phyloP scores from a whole-genome alignment of 2,113 vertebrate genomes.

The Catharus fuscescens region DNA sequence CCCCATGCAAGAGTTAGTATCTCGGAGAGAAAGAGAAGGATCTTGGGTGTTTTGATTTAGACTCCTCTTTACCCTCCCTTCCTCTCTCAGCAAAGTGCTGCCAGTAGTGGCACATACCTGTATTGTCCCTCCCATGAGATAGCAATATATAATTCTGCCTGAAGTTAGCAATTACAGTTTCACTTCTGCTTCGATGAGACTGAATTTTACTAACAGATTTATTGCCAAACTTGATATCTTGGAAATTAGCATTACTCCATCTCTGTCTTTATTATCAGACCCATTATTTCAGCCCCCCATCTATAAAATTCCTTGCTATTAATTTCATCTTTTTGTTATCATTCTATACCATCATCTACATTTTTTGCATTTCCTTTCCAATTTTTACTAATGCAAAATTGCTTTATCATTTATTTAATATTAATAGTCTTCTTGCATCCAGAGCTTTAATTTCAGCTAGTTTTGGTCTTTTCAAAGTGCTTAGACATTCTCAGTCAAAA shows the following conservation, averaged over 20 bases:
- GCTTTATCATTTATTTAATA: neutral
- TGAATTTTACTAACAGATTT: neutral
- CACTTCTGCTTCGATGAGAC: neutral
- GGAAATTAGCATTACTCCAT: neutral
- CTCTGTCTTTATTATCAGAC: neutral
- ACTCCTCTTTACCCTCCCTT: neutral
- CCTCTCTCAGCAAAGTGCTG: neutral
- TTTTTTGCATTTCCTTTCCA: neutral
- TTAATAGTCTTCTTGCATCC: neutral
- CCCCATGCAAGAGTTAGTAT: neutral
- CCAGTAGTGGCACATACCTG: neutral
- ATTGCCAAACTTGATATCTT: neutral
- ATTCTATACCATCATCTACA: neutral
- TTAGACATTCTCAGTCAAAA: neutral
- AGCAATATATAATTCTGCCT: neutral
- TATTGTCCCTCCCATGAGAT: neutral
- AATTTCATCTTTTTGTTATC: neutral
- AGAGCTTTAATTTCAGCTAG: neutral
- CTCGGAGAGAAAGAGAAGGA: neutral
- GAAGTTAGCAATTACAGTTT: neutral
- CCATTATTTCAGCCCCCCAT: neutral
- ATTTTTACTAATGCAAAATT: conserved; percentile 1
- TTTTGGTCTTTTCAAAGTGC: neutral
- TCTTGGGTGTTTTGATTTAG: neutral
- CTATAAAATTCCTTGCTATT: neutral